Percentiles rank a stretch among this genome's conserved stretches.
phyloP scores from a whole-genome alignment of 2,888 invertebrate species.

The Steinernema carpocapsae region DNA sequence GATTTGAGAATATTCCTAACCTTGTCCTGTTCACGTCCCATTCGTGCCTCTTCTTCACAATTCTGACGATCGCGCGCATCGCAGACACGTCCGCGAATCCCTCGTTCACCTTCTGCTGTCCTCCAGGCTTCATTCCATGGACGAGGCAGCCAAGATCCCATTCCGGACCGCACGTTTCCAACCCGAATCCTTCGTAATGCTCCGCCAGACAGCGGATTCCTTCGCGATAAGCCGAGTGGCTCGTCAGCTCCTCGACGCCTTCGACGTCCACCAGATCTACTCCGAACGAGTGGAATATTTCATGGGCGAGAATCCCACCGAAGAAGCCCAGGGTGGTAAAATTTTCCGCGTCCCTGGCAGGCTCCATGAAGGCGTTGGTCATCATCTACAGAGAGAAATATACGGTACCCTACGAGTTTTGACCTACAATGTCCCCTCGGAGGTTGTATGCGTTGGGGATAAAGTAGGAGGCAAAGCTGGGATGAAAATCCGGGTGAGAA shows the following conservation, averaged over 20 bases:
- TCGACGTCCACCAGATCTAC: not conserved
- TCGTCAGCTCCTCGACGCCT: not conserved
- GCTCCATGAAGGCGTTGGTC: no score
- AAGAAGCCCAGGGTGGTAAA: no score
- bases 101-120: not conserved
- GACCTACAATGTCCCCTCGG: no score
- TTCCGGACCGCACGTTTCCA: not conserved
- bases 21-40: not conserved
- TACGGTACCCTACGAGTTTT: no score
- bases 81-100: not conserved
- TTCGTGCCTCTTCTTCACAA: not conserved
- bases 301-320: not conserved
- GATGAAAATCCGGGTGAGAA: no score
- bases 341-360: no score
- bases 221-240: not conserved
- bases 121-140: not conserved
- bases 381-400: no score
- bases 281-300: not conserved
- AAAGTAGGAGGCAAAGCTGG: no score
- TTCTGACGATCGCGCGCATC: not conserved
- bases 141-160: no score
- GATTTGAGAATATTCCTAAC: no score
- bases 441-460: no score
- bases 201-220: not conserved
- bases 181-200: not conserved